phyloP scores from a whole-genome alignment of 2,113 vertebrate genomes.

The Indicator maculatus region DNA sequence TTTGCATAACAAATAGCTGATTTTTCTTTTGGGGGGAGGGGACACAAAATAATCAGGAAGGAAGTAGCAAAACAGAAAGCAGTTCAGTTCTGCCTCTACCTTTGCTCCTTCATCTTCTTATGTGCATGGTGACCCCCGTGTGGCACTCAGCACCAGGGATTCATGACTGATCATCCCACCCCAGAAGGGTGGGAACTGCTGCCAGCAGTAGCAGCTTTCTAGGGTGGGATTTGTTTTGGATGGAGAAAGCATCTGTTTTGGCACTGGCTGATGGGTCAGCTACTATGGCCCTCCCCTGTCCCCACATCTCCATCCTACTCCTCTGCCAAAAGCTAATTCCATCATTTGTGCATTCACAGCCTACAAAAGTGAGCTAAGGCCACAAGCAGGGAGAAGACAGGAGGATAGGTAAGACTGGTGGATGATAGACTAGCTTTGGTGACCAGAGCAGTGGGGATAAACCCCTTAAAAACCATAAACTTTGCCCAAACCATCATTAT shows the following conservation, averaged over 20 bases:
- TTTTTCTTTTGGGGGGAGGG: no score
- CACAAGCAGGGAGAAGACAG: background rate
- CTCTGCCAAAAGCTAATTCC: background rate
- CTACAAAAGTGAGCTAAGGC: background rate
- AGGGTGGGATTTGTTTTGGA: background rate
- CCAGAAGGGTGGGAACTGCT: background rate
- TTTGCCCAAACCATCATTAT: background rate
- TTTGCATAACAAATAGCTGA: background rate
- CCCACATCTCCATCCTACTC: background rate
- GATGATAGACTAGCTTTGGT: background rate
- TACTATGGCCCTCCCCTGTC: background rate
- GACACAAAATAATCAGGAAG: background rate
- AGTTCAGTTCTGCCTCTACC: background rate
- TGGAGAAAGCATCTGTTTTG: background rate
- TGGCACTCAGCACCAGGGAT: accelerated
- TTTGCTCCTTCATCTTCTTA: background rate
- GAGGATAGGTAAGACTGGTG: background rate
- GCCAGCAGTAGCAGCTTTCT: background rate
- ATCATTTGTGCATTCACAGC: background rate
- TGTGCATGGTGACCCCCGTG: background rate
- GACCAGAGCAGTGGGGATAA: background rate
- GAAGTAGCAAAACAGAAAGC: background rate
- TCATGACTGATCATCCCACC: background rate
- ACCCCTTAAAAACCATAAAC: background rate
- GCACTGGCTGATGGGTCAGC: background rate